Percentiles rank a stretch among this genome's conserved stretches.
These are phyloP conservation scores for Nesometra sesokonis DNA, from an alignment of 35 echinoderm and acorn worm species.

Conservation along the genomic window DNA sequence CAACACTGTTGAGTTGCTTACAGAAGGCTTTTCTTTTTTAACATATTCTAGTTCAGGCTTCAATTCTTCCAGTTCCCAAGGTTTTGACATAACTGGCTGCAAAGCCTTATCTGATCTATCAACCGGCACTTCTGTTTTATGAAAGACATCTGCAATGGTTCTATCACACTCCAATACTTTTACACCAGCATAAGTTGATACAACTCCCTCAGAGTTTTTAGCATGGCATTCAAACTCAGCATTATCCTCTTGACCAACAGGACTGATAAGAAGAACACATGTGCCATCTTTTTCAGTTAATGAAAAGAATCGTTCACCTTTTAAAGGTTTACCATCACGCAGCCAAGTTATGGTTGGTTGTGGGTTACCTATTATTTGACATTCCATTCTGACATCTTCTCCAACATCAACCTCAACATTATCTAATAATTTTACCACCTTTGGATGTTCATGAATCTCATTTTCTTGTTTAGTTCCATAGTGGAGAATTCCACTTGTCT, in stretches of 20 bases:
- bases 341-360: constrained; percentile 58
- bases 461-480: too few species aligned
- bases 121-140: constrained; percentile 50
- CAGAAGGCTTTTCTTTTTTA: neutral
- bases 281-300: constrained; percentile 56
- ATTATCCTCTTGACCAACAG: constrained; percentile 58
- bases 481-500: too few species aligned
- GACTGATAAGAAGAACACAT: constrained; percentile 49
- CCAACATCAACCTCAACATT: too few species aligned
- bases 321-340: too few species aligned
- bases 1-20: constrained; percentile 17
- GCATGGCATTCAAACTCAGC: too few species aligned
- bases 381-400: constrained; percentile 37
- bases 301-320: constrained; percentile 42
- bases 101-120: constrained; percentile 52
- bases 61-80: too few species aligned
- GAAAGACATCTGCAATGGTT: neutral
- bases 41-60: neutral
- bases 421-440: constrained; percentile 37
- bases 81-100: neutral
- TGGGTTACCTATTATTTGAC: constrained; percentile 56
- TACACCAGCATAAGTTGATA: constrained; percentile 35
- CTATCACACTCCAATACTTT: neutral
- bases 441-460: too few species aligned
- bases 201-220: too few species aligned